These are phyloP conservation scores for Sepiola atlantica DNA, from an alignment of 2,888 invertebrate genomes.

Conservation along the genomic window DNA sequence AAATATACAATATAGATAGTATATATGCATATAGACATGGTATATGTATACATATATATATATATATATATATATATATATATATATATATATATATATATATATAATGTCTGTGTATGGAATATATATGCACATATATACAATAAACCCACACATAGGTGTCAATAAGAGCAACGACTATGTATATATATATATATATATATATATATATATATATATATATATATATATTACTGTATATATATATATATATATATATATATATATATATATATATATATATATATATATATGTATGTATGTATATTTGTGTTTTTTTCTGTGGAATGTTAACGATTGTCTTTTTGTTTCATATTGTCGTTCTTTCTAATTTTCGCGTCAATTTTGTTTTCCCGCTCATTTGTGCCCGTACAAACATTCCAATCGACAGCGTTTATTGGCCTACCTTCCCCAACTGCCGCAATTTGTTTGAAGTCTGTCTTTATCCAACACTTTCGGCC, in stretches of 20 bases:
- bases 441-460: background rate
- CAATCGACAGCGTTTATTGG: background rate
- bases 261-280: too few relatives aligned
- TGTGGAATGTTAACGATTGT: slow-evolving; percentile 6
- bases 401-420: background rate
- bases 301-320: background rate
- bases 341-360: background rate
- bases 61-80: too few relatives aligned
- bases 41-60: too few relatives aligned
- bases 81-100: too few relatives aligned
- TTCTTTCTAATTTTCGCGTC: background rate
- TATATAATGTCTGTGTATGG: too few relatives aligned
- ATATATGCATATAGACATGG: too few relatives aligned
- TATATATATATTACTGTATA: background rate
- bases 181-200: too few relatives aligned
- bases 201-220: background rate
- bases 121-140: too few relatives aligned
- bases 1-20: too few relatives aligned
- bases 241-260: background rate
- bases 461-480: background rate
- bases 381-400: background rate
- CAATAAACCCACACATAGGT: too few relatives aligned
- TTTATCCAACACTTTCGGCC: background rate
- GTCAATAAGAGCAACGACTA: too few relatives aligned
- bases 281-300: too few relatives aligned